Percentiles rank a stretch among this genome's conserved stretches.
These are phyloP conservation scores for Petrophora chlorosata DNA, from an alignment of 2,888 invertebrate species.

Conservation along the genomic window DNA sequence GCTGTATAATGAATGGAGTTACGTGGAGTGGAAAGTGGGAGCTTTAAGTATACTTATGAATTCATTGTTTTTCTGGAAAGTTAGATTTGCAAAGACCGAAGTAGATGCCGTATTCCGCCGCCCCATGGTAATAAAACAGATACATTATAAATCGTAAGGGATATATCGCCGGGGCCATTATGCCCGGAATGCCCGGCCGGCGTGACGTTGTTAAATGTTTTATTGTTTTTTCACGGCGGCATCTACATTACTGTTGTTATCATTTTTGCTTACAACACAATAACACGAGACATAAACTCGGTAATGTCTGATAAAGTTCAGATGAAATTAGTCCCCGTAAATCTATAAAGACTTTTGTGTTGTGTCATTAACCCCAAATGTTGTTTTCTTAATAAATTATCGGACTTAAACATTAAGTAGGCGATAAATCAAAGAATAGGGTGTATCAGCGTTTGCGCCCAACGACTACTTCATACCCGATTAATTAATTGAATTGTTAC, in stretches of 20 bases:
- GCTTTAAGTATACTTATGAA: slow-evolving; percentile 2
- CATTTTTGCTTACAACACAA: slow-evolving; percentile 63
- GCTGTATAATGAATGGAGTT: no score
- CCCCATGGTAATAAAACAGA: slow-evolving; percentile 73
- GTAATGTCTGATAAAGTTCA: slow-evolving; percentile 46
- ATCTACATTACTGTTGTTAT: slow-evolving; percentile 67
- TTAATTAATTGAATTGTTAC: slow-evolving; percentile 4
- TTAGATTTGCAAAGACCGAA: slow-evolving; percentile 19
- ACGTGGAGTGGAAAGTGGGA: no score
- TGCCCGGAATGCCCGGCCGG: slow-evolving; percentile 61
- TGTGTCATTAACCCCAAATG: slow-evolving; percentile 27
- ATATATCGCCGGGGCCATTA: slow-evolving; percentile 67
- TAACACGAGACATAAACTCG: slow-evolving; percentile 50
- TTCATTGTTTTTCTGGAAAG: slow-evolving; percentile 12
- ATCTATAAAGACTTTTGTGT: slow-evolving; percentile 34
- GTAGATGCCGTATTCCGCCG: slow-evolving; percentile 35
- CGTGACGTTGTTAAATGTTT: slow-evolving; percentile 75
- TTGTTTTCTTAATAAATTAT: slow-evolving; percentile 28
- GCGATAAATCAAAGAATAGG: slow-evolving; percentile 15
- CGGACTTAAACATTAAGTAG: slow-evolving; percentile 18
- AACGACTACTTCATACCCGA: not conserved
- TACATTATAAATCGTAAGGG: slow-evolving; percentile 76
- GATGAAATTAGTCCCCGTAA: slow-evolving; percentile 44
- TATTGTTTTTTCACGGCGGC: slow-evolving; percentile 72
- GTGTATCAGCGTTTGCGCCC: slow-evolving; percentile 4